Evolutionary conservation across 1,140 invertebrate species (phyloP).

Genomic region (Bicyclus anynana): DNA sequence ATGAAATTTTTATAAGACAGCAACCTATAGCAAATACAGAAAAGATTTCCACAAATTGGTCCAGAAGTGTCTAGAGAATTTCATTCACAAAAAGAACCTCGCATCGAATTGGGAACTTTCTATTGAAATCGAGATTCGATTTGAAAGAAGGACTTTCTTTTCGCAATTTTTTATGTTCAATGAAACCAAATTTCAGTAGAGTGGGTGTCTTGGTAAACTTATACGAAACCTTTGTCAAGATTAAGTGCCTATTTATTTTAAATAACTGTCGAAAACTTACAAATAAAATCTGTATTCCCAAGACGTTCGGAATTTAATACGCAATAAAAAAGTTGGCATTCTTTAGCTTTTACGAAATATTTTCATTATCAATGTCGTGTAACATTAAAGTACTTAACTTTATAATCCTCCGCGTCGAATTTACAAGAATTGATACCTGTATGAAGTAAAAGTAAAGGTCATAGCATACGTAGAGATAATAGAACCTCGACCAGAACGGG

Average conservation of each 20-base stretch:
- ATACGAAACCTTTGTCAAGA: slow-evolving; percentile 14
- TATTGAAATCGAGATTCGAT: background rate
- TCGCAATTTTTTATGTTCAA: background rate
- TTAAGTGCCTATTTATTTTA: slow-evolving; percentile 21
- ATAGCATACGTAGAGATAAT: too few species aligned
- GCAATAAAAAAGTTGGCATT: slow-evolving; percentile 22
- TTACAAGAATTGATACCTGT: slow-evolving; percentile 68
- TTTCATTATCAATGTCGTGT: slow-evolving; percentile 15
- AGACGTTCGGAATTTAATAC: slow-evolving; percentile 23
- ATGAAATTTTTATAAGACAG: too few species aligned
- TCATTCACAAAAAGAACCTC: too few species aligned
- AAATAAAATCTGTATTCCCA: slow-evolving; percentile 21
- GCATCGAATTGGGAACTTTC: too few species aligned
- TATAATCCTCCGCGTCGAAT: slow-evolving; percentile 5
- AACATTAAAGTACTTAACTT: slow-evolving; percentile 20
- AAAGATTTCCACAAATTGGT: too few species aligned
- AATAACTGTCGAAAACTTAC: slow-evolving; percentile 22
- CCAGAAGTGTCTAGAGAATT: too few species aligned
- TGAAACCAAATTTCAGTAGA: background rate
- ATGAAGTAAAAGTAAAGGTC: too few species aligned
- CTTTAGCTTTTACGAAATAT: slow-evolving; percentile 14
- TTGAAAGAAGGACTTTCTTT: background rate
- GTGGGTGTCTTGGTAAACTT: slow-evolving; percentile 10
- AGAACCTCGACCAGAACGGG: too few species aligned
- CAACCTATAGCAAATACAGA: too few species aligned